phyloP scores from a whole-genome alignment of 2,113 vertebrate genomes.

The Formicarius rufipectus region DNA sequence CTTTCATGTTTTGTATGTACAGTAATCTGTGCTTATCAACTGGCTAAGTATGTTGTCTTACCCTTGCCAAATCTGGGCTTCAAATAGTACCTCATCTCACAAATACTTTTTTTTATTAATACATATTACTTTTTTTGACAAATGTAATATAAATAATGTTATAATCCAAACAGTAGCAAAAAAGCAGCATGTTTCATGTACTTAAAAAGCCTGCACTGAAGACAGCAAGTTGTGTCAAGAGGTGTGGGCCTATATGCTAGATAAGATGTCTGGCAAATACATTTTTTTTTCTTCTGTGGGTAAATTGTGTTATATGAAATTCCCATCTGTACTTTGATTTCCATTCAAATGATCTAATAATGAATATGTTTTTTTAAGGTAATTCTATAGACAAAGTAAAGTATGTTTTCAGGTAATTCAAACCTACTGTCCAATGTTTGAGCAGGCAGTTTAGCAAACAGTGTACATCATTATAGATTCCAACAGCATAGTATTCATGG shows the following conservation, averaged over 20 bases:
- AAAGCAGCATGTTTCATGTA: background rate
- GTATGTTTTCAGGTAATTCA: conserved; percentile 9
- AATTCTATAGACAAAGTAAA: background rate
- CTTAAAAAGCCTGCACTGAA: background rate
- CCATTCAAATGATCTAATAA: conserved; percentile 38
- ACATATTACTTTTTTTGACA: conserved; percentile 11
- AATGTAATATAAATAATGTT: background rate
- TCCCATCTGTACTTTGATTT: conserved; percentile 51
- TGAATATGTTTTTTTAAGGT: conserved; percentile 26
- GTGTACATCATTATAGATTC: background rate
- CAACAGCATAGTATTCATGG: background rate
- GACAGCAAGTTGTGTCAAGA: conserved; percentile 28
- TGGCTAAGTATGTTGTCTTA: background rate
- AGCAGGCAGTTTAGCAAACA: conserved; percentile 29
- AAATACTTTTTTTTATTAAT: background rate
- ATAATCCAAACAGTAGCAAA: conserved; percentile 10
- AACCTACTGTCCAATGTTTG: background rate
- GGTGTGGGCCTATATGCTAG: conserved; percentile 10
- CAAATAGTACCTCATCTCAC: background rate
- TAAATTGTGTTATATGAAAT: conserved; percentile 36
- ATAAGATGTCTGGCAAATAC: conserved; percentile 26
- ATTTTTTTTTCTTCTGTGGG: background rate
- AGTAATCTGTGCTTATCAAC: conserved; percentile 40
- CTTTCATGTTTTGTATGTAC: conserved; percentile 37
- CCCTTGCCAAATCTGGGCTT: conserved; percentile 13